Evolutionary conservation across 2,797 vertebrate genomes (phyloP).

Genomic region (Chelon labrosus): DNA sequence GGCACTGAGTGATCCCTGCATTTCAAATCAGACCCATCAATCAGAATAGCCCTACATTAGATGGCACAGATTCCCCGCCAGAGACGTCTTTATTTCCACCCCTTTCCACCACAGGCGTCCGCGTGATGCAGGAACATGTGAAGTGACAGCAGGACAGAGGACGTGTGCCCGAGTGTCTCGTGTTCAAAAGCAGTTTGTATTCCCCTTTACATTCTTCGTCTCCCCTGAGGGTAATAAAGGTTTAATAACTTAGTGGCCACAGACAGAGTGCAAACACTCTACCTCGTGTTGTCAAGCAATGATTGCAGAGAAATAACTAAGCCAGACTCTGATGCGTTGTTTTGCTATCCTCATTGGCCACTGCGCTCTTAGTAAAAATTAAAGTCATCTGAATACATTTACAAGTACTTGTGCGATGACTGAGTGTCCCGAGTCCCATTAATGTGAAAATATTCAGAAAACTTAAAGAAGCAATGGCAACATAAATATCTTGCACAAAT

Average conservation of each 20-base stretch:
- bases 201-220: slow-evolving; percentile 2
- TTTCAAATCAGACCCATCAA: slow-evolving; percentile 16
- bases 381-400: not conserved
- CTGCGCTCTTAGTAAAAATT: slow-evolving; percentile 6
- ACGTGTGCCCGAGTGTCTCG: slow-evolving; percentile 6
- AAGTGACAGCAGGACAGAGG: slow-evolving; percentile 36
- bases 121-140: slow-evolving; percentile 13
- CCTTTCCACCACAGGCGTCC: not conserved
- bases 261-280: slow-evolving; percentile 50
- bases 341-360: slow-evolving; percentile 1
- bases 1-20: not conserved
- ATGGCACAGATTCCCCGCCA: slow-evolving; percentile 1
- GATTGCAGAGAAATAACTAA: slow-evolving; percentile 20
- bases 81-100: slow-evolving; percentile 25
- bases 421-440: not conserved
- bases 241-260: slow-evolving; percentile 47
- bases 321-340: slow-evolving; percentile 10
- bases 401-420: not conserved
- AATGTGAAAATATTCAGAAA: too few species aligned
- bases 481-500: not conserved
- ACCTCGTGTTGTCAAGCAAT: slow-evolving; percentile 37
- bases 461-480: too few species aligned
- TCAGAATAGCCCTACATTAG: slow-evolving; percentile 15
- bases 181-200: slow-evolving; percentile 8
- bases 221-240: slow-evolving; percentile 54